phyloP scores from a whole-genome alignment of 2,888 invertebrate species.

The Synergus japonicus region DNA sequence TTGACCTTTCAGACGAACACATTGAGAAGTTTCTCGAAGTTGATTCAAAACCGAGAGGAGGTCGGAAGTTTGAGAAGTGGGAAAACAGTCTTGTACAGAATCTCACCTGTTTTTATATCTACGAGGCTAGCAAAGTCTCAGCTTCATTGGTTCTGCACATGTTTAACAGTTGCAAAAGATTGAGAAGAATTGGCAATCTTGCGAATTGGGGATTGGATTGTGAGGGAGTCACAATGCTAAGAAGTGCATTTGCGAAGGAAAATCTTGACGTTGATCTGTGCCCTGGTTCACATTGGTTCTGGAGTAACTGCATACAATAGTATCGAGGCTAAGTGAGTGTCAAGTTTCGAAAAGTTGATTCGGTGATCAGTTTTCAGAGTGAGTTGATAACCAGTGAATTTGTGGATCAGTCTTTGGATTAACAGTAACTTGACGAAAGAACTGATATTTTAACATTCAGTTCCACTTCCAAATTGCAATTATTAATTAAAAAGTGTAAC shows the following conservation, averaged over 20 bases:
- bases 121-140: constrained; percentile 74
- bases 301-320: constrained; percentile 72
- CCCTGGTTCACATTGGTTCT: constrained; percentile 77
- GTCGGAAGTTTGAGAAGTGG: constrained; percentile 48
- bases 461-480: not conserved
- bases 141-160: constrained; percentile 70
- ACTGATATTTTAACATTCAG: too few relatives aligned
- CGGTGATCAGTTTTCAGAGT: not conserved
- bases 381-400: constrained; percentile 14
- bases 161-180: constrained; percentile 70
- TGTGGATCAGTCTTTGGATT: not conserved
- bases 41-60: constrained; percentile 20
- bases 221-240: constrained; percentile 70
- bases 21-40: constrained; percentile 63
- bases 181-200: constrained; percentile 75
- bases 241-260: constrained; percentile 67
- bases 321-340: not conserved
- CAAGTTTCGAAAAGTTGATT: not conserved
- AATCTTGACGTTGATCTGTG: constrained; percentile 75
- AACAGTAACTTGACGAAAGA: not conserved
- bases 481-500: not conserved
- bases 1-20: constrained; percentile 73
- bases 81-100: constrained; percentile 66
- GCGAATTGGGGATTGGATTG: constrained; percentile 75
- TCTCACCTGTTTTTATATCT: constrained; percentile 75